Percentiles rank a stretch among this genome's conserved stretches.
These are phyloP conservation scores for Aspiorhynchus laticeps DNA, from an alignment of 2,113 vertebrate species.

Conservation along the genomic window DNA sequence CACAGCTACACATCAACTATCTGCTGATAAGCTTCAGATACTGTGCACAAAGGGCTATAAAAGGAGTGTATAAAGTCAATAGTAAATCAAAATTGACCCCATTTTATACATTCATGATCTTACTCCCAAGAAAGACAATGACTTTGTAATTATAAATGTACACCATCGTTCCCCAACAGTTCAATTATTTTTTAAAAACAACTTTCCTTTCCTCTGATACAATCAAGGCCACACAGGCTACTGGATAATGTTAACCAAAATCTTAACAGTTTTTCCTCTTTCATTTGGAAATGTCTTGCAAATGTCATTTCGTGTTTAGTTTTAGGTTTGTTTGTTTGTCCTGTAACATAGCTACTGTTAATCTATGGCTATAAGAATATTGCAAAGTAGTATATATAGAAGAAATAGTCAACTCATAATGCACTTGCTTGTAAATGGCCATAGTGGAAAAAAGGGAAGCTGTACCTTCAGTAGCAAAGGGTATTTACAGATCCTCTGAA, in stretches of 20 bases:
- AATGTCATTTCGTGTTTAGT: neutral
- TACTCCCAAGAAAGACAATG: too few species aligned
- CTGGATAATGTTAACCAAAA: neutral
- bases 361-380: neutral
- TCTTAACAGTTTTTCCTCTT: too few species aligned
- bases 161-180: too few species aligned
- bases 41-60: neutral
- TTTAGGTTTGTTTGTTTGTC: neutral
- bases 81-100: too few species aligned
- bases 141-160: too few species aligned
- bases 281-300: neutral
- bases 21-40: neutral
- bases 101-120: too few species aligned
- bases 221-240: too few species aligned
- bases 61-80: too few species aligned
- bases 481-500: slow-evolving; percentile 99
- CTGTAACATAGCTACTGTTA: too few species aligned
- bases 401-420: neutral
- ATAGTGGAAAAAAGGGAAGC: neutral
- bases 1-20: neutral
- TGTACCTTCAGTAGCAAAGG: slow-evolving; percentile 96
- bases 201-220: too few species aligned
- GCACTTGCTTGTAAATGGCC: neutral
- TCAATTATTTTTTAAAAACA: too few species aligned
- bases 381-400: neutral